Evolutionary conservation across 2,797 vertebrate species (phyloP), one percentile per base, ranked within the genome.

Genomic region (Chiroxiphia lanceolata): DNA sequence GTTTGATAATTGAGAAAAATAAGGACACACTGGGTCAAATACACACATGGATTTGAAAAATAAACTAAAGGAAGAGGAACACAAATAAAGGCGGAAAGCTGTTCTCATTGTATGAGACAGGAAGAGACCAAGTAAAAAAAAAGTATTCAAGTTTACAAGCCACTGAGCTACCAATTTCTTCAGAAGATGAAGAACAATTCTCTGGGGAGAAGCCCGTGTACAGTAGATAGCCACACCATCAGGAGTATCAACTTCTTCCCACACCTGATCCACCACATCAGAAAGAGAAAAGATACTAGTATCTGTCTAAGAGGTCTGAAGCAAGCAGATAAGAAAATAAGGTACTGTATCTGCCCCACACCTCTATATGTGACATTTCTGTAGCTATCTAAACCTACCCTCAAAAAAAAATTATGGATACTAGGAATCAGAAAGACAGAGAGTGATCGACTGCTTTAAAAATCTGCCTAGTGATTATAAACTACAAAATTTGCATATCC

Each of bases 251-350:
- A 10, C 89, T 96, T 96, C 89, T 85, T 36, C 33, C 53, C 82
- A 94, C 87, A 96, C 89, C 84, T 93, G 93, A 96, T 95, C 93
- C 89, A 92, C 31, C 0, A 0, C 75, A 87, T 56, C 64, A 94
- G 82, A 89, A 91, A 40, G 69, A 67, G 36, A 92, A 89, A 91
- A 96, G 91, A 91, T 94, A 96, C 25, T 74, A 94, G 89, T 96
- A 57, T 95, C 95, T 0, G 29, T 94, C 71, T 89, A 83, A 71
- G 48, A 89, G 16, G 51, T 77, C 75, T 83, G 78, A 92, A 83
- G 48, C 23, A 69, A 87, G 47, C 12, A 69, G 54, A 42, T 50
- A 59, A 11, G 34, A 63, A 87, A 87, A 83, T 3, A 21, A 90
- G 79, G 34, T 65, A 59, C 38, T 67, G 11, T 53, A 61, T 69